Evolutionary conservation across 1,140 invertebrate species (phyloP), one percentile per base, ranked within the genome.

Genomic region (Hypsibius dujardini): DNA sequence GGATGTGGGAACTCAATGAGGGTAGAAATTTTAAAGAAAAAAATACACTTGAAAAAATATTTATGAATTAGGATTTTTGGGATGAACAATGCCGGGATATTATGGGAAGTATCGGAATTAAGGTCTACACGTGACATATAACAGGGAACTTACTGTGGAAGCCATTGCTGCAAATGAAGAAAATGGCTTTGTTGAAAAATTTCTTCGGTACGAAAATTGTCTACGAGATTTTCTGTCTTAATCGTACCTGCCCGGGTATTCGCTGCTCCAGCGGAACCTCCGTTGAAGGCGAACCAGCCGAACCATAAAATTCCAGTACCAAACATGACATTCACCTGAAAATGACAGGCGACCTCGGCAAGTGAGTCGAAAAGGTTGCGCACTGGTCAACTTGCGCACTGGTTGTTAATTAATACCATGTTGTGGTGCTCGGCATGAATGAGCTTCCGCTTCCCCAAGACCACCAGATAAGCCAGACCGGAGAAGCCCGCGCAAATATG

Each of bases 401-500:
- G 28, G 28, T 28, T 28, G 28, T 28, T 28, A 28, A 28, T 28
- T 7, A 56, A 56, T n/a, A 56, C n/a, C 50, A 56, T 56, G 50
- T 56, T 56, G n/a, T 56, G 50, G 50, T 56, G 50, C n/a, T 56
- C 50, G n/a, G 50, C 50, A n/a, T 56, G 50, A n/a, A 56, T 56
- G 7, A 56, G 50, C 50, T 56, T 56, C n/a, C 50, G 50, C n/a
- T 56, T 56, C 7, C 50, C 50, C 7, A 56, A n/a, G 7, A 56
- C 50, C 50, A 56, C 50, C 50, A 56, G 50, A 56, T 56, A 56
- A 12, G 50, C 50, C 50, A 56, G 50, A 12, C 50, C 50, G 7
- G 50, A 56, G n/a, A 56, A 56, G 7, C 50, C 50, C 50, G 50
- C 50, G n/a, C 7, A 7, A n/a, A 56, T 56, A 56, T 56, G 50